Evolutionary conservation across 2,888 invertebrate genomes (phyloP).

Genomic region (Argyresthia albistria): DNA sequence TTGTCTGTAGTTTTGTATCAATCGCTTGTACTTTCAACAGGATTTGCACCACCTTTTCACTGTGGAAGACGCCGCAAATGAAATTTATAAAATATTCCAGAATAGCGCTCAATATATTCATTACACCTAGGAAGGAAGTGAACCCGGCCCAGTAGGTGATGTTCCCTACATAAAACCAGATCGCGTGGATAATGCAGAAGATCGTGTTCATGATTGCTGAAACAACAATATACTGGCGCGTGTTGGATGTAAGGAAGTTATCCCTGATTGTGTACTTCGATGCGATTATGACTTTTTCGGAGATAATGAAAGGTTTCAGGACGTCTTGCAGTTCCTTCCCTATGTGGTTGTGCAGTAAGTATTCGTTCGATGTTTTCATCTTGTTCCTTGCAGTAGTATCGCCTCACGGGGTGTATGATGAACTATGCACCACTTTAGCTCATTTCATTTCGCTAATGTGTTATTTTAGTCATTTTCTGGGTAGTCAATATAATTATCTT

Average conservation of each 20-base stretch:
- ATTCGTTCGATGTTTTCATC: not conserved
- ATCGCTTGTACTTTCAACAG: not conserved
- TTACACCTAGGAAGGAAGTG: no score
- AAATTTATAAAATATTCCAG: not conserved
- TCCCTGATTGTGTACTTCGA: not conserved
- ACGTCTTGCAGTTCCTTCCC: not conserved
- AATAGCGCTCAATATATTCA: not conserved
- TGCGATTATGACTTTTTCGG: not conserved
- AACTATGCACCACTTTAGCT: no score
- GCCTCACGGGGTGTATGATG: no score
- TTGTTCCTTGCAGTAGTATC: no score
- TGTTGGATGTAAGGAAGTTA: not conserved
- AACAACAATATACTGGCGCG: not conserved
- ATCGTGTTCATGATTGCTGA: not conserved
- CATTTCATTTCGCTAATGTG: no score
- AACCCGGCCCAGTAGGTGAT: not conserved
- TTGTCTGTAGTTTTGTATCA: not conserved
- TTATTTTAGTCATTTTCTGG: no score
- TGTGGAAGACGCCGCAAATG: not conserved
- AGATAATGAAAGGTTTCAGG: not conserved
- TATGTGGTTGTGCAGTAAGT: not conserved
- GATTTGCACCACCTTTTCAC: not conserved
- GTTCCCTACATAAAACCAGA: not conserved
- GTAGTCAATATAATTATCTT: no score
- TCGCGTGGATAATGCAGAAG: not conserved